Percentiles rank a stretch among this genome's conserved stretches.
Evolutionary conservation across 2,888 invertebrate genomes (phyloP).

Genomic region (Sialis fuliginosa): DNA sequence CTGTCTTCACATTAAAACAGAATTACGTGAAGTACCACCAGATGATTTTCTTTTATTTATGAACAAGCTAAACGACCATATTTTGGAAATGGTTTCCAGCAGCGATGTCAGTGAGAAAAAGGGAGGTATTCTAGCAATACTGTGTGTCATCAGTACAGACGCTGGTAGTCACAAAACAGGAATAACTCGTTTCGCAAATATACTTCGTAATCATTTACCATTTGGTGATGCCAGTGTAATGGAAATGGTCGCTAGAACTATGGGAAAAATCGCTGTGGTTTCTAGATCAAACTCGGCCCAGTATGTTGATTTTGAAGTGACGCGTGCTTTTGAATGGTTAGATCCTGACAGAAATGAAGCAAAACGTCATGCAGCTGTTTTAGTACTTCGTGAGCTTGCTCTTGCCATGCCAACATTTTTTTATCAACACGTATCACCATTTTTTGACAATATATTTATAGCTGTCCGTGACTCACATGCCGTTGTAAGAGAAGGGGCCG

Average conservation of each 20-base stretch:
- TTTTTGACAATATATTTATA: conserved; percentile 85
- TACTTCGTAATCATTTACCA: conserved; percentile 74
- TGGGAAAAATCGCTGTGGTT: conserved; percentile 79
- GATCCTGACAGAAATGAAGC: conserved; percentile 78
- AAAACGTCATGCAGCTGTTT: conserved; percentile 78
- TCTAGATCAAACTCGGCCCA: conserved; percentile 90
- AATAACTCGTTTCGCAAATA: conserved; percentile 84
- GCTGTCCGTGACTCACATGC: conserved; percentile 84
- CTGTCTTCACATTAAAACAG: conserved; percentile 79
- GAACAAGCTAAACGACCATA: conserved; percentile 89
- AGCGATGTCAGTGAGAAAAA: conserved; percentile 87
- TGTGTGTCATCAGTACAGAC: conserved; percentile 84
- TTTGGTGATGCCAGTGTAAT: conserved; percentile 85
- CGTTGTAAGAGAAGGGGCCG: conserved; percentile 80
- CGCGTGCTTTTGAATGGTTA: conserved; percentile 89
- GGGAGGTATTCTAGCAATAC: conserved; percentile 89
- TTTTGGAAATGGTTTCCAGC: conserved; percentile 90
- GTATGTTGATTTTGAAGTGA: conserved; percentile 96
- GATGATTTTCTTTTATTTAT: conserved; percentile 83
- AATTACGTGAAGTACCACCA: conserved; percentile 71
- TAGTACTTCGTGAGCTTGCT: conserved; percentile 84
- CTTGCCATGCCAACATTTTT: conserved; percentile 94
- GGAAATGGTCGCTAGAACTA: conserved; percentile 90
- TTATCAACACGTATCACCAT: conserved; percentile 83
- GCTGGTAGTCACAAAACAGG: conserved; percentile 81